Evolutionary conservation across 2,797 vertebrate species (phyloP).

Genomic region (Sphenodon punctatus): DNA sequence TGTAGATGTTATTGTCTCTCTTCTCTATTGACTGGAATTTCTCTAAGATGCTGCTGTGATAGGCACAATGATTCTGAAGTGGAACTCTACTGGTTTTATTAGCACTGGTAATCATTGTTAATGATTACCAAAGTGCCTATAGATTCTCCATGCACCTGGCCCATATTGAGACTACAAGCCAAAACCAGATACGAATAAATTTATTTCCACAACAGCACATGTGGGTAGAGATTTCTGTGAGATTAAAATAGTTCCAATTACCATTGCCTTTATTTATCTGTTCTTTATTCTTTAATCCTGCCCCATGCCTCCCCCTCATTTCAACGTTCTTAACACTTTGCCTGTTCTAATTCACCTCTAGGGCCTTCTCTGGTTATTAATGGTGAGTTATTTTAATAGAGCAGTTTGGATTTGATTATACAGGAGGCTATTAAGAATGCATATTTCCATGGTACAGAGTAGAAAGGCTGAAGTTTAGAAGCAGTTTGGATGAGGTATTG

Average conservation of each 20-base stretch:
- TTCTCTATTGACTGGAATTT: background rate
- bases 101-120: constrained; percentile 19
- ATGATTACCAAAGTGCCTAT: constrained; percentile 34
- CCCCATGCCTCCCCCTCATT: background rate
- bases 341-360: constrained; percentile 20
- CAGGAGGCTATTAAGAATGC: background rate
- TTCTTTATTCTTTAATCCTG: constrained; percentile 8
- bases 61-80: constrained; percentile 4
- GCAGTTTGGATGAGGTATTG: background rate
- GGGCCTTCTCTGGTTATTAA: constrained; percentile 18
- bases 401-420: constrained; percentile 40
- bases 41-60: constrained; percentile 13
- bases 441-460: background rate
- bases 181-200: constrained; percentile 60
- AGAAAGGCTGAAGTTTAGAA: constrained; percentile 1
- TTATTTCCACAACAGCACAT: constrained; percentile 55
- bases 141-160: background rate
- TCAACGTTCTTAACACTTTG: background rate
- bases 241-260: constrained; percentile 45
- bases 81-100: constrained; percentile 6
- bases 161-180: background rate
- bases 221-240: constrained; percentile 28
- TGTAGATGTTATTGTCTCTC: too few species aligned
- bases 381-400: constrained; percentile 36
- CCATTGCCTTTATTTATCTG: constrained; percentile 51